Percentiles rank a stretch among this genome's conserved stretches.
Conservation (phyloP, 2,888 invertebrate species). For the Patella depressa region DNA sequence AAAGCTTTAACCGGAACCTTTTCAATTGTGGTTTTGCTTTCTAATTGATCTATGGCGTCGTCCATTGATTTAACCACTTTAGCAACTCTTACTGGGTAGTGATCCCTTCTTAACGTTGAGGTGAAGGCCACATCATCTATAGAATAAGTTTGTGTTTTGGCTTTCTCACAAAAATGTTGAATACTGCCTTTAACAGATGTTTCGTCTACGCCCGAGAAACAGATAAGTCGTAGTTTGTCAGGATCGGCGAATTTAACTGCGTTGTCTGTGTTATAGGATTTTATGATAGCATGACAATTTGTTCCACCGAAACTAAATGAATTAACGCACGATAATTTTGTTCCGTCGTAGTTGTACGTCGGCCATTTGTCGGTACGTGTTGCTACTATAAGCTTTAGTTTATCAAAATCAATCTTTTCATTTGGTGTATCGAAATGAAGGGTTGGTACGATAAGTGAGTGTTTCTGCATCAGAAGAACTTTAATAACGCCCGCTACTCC, state of each 20-base stretch:
- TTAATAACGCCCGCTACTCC: constrained; percentile 52
- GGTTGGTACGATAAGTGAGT: constrained; percentile 44
- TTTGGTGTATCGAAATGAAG: constrained; percentile 41
- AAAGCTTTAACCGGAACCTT: background rate
- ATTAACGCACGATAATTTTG: constrained; percentile 36
- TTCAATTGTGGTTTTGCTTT: background rate
- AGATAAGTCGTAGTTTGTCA: constrained; percentile 21
- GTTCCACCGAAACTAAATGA: constrained; percentile 55
- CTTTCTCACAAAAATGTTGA: constrained; percentile 9
- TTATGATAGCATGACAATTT: constrained; percentile 46
- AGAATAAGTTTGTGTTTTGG: background rate
- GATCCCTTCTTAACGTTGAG: constrained; percentile 43
- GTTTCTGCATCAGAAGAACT: constrained; percentile 48
- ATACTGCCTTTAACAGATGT: constrained; percentile 19
- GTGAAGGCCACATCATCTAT: constrained; percentile 35
- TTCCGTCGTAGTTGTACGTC: constrained; percentile 13
- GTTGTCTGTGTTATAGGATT: background rate
- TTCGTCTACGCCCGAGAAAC: constrained; percentile 30
- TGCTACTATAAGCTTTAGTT: constrained; percentile 33
- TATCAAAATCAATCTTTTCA: constrained; percentile 38
- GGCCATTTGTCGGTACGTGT: constrained; percentile 27
- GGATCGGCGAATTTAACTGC: background rate
- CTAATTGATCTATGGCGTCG: constrained; percentile 19
- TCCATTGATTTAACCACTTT: constrained; percentile 21
- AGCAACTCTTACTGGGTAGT: constrained; percentile 31